Conservation (phyloP, 2,797 vertebrate species). For the Capromys pilorides region DNA sequence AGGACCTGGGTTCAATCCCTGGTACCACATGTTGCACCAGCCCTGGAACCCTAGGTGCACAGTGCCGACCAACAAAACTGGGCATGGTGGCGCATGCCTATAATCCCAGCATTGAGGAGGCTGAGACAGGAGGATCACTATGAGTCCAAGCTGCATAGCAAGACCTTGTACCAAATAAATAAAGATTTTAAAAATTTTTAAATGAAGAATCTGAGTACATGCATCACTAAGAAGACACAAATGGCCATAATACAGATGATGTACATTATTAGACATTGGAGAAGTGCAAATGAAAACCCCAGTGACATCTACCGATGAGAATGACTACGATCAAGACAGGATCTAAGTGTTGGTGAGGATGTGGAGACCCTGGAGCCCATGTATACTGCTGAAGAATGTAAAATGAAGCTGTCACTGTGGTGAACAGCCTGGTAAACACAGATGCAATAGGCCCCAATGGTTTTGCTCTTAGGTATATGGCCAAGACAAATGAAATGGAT, state of each 20-base stretch:
- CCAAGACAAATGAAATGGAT: not conserved
- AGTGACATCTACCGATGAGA: fast-evolving
- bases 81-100: too few relatives aligned
- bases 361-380: not conserved
- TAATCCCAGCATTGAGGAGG: too few relatives aligned
- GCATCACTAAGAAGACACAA: not conserved
- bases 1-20: too few relatives aligned
- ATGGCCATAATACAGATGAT: not conserved
- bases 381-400: not conserved
- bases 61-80: too few relatives aligned
- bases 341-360: not conserved
- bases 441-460: too few relatives aligned
- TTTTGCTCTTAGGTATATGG: not conserved
- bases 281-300: not conserved
- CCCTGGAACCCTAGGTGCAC: too few relatives aligned
- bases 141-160: too few relatives aligned
- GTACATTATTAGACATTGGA: not conserved
- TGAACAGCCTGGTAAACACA: too few relatives aligned
- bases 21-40: too few relatives aligned
- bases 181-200: too few relatives aligned
- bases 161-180: too few relatives aligned
- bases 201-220: not conserved
- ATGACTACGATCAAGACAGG: not conserved
- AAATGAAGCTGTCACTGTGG: not conserved
- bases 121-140: too few relatives aligned